Base-by-base conservation (phyloP, 2,888 invertebrate genomes). In the Cheilosia impressa region DNA sequence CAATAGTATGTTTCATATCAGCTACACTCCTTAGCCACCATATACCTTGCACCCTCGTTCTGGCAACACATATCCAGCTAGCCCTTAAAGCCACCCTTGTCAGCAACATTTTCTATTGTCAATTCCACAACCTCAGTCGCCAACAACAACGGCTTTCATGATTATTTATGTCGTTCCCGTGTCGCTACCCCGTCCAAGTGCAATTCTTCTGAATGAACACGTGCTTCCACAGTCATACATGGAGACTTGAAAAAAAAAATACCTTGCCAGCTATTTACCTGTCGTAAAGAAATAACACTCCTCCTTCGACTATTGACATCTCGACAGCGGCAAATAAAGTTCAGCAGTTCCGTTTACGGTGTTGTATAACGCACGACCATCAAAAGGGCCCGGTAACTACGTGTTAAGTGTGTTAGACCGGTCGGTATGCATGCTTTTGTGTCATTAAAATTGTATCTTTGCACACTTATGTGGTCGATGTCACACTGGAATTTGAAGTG, bases 371-470 rank as follows among this genome's bases (percentile, higher is more conserved):
- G 24, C 66, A 66, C 52, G 53, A 45, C 57, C 43, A 31, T 63
- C 57, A 58, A 69, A 55, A 73, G 63, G 73, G 27, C 62, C 52
- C 43, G 57, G 45, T 63, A 73, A 83, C 57, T 63, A 68, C 62
- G 78, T 83, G 83, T 78, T 83, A 83, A 83, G 69, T 84, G 58
- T 73, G 55, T 79, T 62, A 66, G 72, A 53, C 68, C 38, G 31
- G 57, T 22, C 63, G 13, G 45, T 71, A 60, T 62, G 78, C 83
- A 69, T 84, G 75, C 45, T 45, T 75, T 69, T n/a, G 57, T 57
- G 62, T 79, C 83, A 83, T 83, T 79, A 84, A 79, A 79, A 75
- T 75, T 72, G 62, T 71, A 82, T 77, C 69, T 24, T 13, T 71
- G 52, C 53, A 65, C 58, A 41, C 52, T 53, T 38, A 24, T 38